Evolutionary conservation across 1,140 invertebrate species (phyloP).

Genomic region (Paralvinella palmiformis): DNA sequence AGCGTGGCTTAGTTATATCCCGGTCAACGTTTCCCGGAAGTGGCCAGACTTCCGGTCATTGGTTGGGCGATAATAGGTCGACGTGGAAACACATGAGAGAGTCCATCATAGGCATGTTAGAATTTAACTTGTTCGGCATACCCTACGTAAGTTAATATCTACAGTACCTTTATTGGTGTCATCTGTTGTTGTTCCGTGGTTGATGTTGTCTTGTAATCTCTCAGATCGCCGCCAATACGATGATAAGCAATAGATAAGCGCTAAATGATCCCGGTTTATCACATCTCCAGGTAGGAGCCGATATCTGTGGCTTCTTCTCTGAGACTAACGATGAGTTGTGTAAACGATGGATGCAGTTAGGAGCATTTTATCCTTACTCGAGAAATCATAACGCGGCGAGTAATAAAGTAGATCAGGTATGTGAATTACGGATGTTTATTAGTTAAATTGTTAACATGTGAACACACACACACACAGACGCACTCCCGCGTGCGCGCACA

Average conservation of each 20-base stretch:
- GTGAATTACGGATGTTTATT: too few relatives aligned
- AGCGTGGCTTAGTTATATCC: conserved; percentile 75
- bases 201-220: too few relatives aligned
- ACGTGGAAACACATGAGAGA: conserved; percentile 20
- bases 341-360: conserved; percentile 57
- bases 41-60: conserved; percentile 73
- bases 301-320: conserved; percentile 82
- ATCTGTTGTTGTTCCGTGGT: too few relatives aligned
- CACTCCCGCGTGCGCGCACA: not conserved
- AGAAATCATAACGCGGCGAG: conserved; percentile 38
- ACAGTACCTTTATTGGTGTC: too few relatives aligned
- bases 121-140: conserved; percentile 39
- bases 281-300: conserved; percentile 58
- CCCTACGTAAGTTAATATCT: conserved; percentile 29
- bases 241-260: too few relatives aligned
- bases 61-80: conserved; percentile 60
- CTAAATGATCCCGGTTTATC: not conserved
- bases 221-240: too few relatives aligned
- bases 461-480: not conserved
- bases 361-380: conserved; percentile 53
- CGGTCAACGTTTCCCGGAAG: conserved; percentile 71
- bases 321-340: conserved; percentile 64
- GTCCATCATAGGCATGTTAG: conserved; percentile 35
- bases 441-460: too few relatives aligned
- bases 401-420: too few relatives aligned